phyloP scores from a whole-genome alignment of 2,797 vertebrate genomes.

The Luscinia megarhynchos region DNA sequence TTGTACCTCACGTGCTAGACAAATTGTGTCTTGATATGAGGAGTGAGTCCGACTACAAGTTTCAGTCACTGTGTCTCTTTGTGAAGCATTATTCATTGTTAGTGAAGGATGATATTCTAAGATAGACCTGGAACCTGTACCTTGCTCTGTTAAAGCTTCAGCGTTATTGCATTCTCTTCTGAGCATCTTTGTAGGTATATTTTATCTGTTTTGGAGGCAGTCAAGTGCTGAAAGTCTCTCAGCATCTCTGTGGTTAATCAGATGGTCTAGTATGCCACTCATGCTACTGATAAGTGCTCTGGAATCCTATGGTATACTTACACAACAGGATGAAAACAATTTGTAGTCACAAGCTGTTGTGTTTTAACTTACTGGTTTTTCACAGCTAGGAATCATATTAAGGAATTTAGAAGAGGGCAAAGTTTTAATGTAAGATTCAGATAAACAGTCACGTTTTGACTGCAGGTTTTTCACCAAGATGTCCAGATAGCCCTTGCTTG shows the following conservation, averaged over 20 bases:
- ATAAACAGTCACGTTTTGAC: not conserved
- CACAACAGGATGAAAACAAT: not conserved
- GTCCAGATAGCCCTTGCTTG: not conserved
- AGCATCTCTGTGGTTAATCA: not conserved
- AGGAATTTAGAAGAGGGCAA: not conserved
- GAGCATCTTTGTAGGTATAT: not conserved
- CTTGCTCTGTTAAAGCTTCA: not conserved
- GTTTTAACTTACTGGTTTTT: not conserved
- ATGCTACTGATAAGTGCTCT: not conserved
- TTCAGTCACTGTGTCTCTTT: not conserved
- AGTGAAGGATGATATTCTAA: not conserved
- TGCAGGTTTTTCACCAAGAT: not conserved
- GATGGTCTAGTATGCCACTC: not conserved
- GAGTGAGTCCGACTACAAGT: not conserved
- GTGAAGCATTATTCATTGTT: not conserved
- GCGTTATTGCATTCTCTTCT: not conserved
- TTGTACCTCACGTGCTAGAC: not conserved
- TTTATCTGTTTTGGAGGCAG: not conserved
- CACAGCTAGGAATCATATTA: not conserved
- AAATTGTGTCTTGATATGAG: not conserved
- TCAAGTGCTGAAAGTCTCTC: not conserved
- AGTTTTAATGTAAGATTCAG: not conserved
- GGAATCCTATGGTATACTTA: not conserved
- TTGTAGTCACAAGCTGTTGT: not conserved
- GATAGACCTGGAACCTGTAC: not conserved